These are phyloP conservation scores for Lathronympha strigana DNA, from an alignment of 2,888 invertebrate species.

Conservation along the genomic window DNA sequence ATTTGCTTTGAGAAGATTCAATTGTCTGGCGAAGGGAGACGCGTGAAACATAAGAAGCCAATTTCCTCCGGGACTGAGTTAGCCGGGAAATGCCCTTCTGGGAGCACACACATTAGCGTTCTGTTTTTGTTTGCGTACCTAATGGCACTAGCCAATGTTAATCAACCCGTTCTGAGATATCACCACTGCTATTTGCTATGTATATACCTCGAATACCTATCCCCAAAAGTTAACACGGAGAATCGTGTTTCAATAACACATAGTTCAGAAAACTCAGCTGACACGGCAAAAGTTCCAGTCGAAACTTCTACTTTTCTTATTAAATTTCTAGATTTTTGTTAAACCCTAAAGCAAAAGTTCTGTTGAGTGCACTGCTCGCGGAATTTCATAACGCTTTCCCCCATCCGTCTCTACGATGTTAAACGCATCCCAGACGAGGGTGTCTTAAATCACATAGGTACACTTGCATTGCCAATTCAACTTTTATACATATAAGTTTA, in stretches of 20 bases:
- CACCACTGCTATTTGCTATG: neutral
- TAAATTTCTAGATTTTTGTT: conserved; percentile 41
- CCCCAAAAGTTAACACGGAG: conserved; percentile 17
- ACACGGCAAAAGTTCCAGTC: conserved; percentile 33
- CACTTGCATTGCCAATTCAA: neutral
- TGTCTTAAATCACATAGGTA: neutral
- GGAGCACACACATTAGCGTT: conserved; percentile 49
- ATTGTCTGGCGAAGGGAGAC: conserved; percentile 64
- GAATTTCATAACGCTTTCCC: conserved; percentile 37
- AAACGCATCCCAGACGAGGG: conserved; percentile 20
- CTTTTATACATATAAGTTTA: neutral
- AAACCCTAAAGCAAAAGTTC: conserved; percentile 38
- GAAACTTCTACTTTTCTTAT: conserved; percentile 40
- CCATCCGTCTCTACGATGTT: conserved; percentile 17
- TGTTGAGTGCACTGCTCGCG: conserved; percentile 36
- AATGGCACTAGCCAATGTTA: conserved; percentile 38
- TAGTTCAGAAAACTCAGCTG: conserved; percentile 35
- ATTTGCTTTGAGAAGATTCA: conserved; percentile 67
- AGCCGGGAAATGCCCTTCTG: conserved; percentile 64
- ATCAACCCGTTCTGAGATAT: conserved; percentile 29
- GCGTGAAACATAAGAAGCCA: conserved; percentile 72
- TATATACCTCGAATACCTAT: conserved; percentile 7
- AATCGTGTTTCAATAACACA: conserved; percentile 33
- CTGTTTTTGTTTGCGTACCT: conserved; percentile 48
- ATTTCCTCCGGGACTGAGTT: conserved; percentile 73